Evolutionary conservation across 2,797 vertebrate genomes (phyloP).

Genomic region (Oryzias dopingdopingensis): DNA sequence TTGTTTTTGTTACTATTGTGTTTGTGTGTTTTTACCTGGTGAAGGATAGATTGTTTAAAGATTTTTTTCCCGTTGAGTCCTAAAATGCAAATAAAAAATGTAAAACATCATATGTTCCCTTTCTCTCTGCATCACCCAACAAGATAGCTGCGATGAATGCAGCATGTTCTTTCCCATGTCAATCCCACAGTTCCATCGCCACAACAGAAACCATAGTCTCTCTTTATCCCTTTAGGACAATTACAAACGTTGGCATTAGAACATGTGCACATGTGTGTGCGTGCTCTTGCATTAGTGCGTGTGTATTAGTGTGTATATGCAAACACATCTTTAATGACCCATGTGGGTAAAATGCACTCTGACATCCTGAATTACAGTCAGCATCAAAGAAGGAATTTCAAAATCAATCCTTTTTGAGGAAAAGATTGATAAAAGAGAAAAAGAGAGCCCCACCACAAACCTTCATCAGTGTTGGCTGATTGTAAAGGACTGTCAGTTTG

Average conservation of each 20-base stretch:
- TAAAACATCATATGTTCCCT: slow-evolving; percentile 29
- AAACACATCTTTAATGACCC: slow-evolving; percentile 23
- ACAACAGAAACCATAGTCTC: slow-evolving; percentile 73
- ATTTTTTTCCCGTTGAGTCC: slow-evolving; percentile 2
- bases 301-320: neutral
- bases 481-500: slow-evolving; percentile 84
- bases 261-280: slow-evolving; percentile 24
- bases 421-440: slow-evolving; percentile 48
- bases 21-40: too few relatives aligned
- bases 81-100: slow-evolving; percentile 7
- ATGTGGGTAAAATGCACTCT: slow-evolving; percentile 48
- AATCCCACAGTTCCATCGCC: slow-evolving; percentile 74
- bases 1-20: neutral
- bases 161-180: slow-evolving; percentile 69
- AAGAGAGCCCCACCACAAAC: slow-evolving; percentile 52
- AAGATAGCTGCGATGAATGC: slow-evolving; percentile 39
- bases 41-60: too few relatives aligned
- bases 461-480: slow-evolving; percentile 74
- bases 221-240: slow-evolving; percentile 76
- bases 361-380: slow-evolving; percentile 27
- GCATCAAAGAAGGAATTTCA: slow-evolving; percentile 62
- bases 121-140: slow-evolving; percentile 34
- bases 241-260: slow-evolving; percentile 68
- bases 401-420: slow-evolving; percentile 62
- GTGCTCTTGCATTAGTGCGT: neutral